A percentile compares a stretch with the other conserved stretches of the same genome.
These are phyloP conservation scores for Emys orbicularis DNA, from an alignment of 2,797 vertebrate species.

Conservation along the genomic window DNA sequence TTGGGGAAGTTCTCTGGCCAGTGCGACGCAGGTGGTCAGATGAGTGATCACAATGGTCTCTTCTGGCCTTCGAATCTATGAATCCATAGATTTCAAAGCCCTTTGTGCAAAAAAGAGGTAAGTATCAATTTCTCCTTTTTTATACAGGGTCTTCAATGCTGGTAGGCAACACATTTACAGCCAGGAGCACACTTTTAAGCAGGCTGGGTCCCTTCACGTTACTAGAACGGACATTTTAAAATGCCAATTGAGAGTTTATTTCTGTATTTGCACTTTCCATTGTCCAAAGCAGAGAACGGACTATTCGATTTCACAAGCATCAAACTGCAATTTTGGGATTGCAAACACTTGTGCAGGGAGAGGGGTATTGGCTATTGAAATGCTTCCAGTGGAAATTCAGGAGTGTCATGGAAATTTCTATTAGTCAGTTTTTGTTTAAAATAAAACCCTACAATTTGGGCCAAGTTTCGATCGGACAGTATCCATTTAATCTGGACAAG, in stretches of 20 bases:
- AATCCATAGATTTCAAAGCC: background rate
- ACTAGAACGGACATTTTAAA: background rate
- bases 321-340: conserved; percentile 44
- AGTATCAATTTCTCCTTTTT: background rate
- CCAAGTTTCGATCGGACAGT: background rate
- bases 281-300: background rate
- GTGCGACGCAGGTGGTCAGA: background rate
- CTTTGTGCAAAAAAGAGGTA: background rate
- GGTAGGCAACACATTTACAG: background rate
- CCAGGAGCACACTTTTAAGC: background rate
- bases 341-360: background rate
- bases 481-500: background rate
- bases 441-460: background rate
- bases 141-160: background rate
- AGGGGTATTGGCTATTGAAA: background rate
- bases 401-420: background rate
- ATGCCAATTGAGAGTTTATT: background rate
- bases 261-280: background rate
- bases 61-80: background rate
- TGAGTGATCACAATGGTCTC: background rate
- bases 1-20: background rate
- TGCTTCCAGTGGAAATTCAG: background rate
- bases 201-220: background rate
- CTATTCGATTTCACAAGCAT: background rate
- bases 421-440: background rate